phyloP scores from a whole-genome alignment of 1,140 invertebrate species.

The Scaptodrosophila lebanonensis region DNA sequence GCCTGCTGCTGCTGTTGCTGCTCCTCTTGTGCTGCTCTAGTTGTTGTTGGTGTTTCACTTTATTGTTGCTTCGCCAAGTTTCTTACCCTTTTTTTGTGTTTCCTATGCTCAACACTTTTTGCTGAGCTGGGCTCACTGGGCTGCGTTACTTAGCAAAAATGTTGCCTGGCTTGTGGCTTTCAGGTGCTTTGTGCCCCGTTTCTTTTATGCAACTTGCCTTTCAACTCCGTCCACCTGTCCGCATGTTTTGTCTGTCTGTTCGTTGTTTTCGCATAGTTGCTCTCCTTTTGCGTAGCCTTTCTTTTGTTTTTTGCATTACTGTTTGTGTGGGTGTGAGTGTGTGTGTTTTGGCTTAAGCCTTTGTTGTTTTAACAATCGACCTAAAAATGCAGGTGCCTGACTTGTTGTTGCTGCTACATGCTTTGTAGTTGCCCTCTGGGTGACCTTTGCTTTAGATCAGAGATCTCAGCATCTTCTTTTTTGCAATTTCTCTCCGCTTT shows the following conservation, averaged over 20 bases:
- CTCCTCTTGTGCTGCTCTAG: constrained; percentile 1
- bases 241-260: constrained; percentile 32
- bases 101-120: too few species aligned
- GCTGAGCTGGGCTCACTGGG: too few species aligned
- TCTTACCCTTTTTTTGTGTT: too few species aligned
- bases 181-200: constrained; percentile 12
- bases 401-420: constrained; percentile 34
- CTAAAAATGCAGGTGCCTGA: constrained; percentile 42
- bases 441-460: constrained; percentile 26
- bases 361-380: constrained; percentile 56
- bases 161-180: constrained; percentile 49
- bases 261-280: constrained; percentile 35
- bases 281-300: constrained; percentile 29
- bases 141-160: constrained; percentile 28
- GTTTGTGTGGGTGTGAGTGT: constrained; percentile 24
- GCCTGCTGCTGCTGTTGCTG: constrained; percentile 29
- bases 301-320: constrained; percentile 25
- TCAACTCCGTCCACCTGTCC: constrained; percentile 23
- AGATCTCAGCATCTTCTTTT: not conserved
- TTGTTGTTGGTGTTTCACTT: constrained; percentile 12
- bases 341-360: constrained; percentile 37
- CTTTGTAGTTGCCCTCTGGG: constrained; percentile 3
- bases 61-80: not conserved
- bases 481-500: not conserved
- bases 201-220: constrained; percentile 44